Evolutionary conservation across 2,888 invertebrate species (phyloP), one percentile per base, ranked within the genome.

Genomic region (Meta bourneti): DNA sequence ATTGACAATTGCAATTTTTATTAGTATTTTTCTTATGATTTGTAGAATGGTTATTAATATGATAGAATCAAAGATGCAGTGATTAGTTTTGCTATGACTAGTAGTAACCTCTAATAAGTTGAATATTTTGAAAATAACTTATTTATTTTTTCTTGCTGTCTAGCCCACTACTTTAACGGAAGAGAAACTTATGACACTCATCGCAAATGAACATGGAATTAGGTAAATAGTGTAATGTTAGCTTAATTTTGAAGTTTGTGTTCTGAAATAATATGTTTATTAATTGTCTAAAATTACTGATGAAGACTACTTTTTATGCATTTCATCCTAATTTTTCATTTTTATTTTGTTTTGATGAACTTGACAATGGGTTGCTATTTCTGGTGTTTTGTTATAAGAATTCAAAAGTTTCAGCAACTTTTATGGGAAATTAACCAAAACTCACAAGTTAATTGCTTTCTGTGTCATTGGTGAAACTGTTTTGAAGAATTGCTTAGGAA

Each of bases 171-270:
- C 48, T 11, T 83, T 83, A 49, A 48, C 6, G 11, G 72, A 79
- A 16, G 71, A 78, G 16, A 51, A 89, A 9, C 13, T 89, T 0
- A 70, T 84, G 16, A 52, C 13, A 19, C 16, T 79, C 6, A 89
- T 89, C 8, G 83, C 79, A 0, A 89, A 89, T 72, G n/a, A 71
- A 8, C 89, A 84, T 89, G 89, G 89, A 84, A 70, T 72, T 11
- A 89, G 83, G 89, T 84, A 72, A 84, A 54, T 7, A 34, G 16
- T 52, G 49, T 48, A 52, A 2, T 54, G 16, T n/a, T n/a, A 72
- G n/a, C 13, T 72, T 2, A 72, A 20, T 74, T 74, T 19, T 6
- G 9, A 74, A 74, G 19, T 6, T 52, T 78, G 16, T 19, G 16
- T 5, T 52, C 0, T 78, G n/a, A 75, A 75, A 11, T 48, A 13